Evolutionary conservation across 1,140 invertebrate genomes (phyloP).

Genomic region (Caenorhabditis remanei): DNA sequence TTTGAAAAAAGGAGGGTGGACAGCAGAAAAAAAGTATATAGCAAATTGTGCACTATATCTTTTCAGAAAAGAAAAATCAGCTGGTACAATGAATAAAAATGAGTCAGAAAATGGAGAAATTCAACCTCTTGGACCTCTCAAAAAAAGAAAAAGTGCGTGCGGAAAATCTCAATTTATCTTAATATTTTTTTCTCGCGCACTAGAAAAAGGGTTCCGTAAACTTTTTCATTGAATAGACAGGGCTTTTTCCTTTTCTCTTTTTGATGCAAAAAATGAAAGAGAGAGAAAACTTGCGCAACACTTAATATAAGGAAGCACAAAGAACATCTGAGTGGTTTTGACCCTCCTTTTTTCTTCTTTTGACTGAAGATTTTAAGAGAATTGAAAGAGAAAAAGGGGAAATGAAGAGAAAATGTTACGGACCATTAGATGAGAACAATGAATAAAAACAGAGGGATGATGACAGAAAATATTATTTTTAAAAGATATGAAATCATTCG

Average conservation of each 20-base stretch:
- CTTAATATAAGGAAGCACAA: conserved; percentile 45
- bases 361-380: conserved; percentile 34
- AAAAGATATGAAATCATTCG: conserved; percentile 28
- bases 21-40: not conserved
- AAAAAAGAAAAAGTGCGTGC: not conserved
- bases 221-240: conserved; percentile 47
- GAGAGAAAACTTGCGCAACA: not conserved
- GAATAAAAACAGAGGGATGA: not conserved
- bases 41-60: not conserved
- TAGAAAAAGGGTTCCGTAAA: conserved; percentile 23
- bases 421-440: conserved; percentile 47
- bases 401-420: conserved; percentile 24
- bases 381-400: not conserved
- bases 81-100: not conserved
- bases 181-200: conserved; percentile 42
- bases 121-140: not conserved
- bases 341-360: not conserved
- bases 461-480: conserved; percentile 1
- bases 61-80: not conserved
- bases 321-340: conserved; percentile 49
- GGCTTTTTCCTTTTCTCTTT: conserved; percentile 1
- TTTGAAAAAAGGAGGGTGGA: not conserved
- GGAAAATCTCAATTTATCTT: conserved; percentile 43
- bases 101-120: not conserved
- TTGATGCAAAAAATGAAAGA: conserved; percentile 38